Base-by-base conservation (phyloP, 1,140 invertebrate species). In the Cydia strobilella region DNA sequence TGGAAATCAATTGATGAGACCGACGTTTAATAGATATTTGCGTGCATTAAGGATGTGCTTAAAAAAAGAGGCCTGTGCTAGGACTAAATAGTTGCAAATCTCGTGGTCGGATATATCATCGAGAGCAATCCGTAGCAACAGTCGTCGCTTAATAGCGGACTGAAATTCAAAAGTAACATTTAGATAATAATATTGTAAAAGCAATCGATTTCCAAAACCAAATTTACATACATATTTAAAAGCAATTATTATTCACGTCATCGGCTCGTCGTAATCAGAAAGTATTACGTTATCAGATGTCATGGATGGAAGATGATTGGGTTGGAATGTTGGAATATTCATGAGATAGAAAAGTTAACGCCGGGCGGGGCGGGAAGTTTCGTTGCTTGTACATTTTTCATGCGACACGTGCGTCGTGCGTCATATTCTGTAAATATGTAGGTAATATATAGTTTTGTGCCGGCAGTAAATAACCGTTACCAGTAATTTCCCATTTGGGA, bases 321-420 rank as follows among this genome's bases (percentile, higher is more conserved):
- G 63, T 12, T n/a, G 35, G 65, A 69, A 69, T 69, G 63, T 12
- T n/a, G 35, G 65, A 69, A 69, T 69, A 69, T 69, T 69, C 65
- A 69, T 69, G 31, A 69, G 65, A 69, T 69, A 69, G 65, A 69
- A 69, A 69, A 69, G 65, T 69, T 69, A 69, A 69, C 65, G 31
- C 27, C 65, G 27, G 31, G 31, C 25, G 31, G 27, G 31, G n/a
- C 39, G 39, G 65, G n/a, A n/a, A 69, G 65, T 69, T 39, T 69
- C 10, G 15, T 39, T 69, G 65, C 31, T 35, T 35, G 65, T 69
- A 69, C 65, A 69, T 69, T n/a, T 69, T 69, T 69, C 23, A 69
- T 35, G 65, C 65, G 65, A 69, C 65, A 39, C 15, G 3, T 51
- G 15, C n/a, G n/a, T 51, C 15, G 3, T 51, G 15, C n/a, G n/a